Percentiles rank a stretch among this genome's conserved stretches.
Evolutionary conservation across 2,888 invertebrate species (phyloP).

Genomic region (Notodonta dromedarius): DNA sequence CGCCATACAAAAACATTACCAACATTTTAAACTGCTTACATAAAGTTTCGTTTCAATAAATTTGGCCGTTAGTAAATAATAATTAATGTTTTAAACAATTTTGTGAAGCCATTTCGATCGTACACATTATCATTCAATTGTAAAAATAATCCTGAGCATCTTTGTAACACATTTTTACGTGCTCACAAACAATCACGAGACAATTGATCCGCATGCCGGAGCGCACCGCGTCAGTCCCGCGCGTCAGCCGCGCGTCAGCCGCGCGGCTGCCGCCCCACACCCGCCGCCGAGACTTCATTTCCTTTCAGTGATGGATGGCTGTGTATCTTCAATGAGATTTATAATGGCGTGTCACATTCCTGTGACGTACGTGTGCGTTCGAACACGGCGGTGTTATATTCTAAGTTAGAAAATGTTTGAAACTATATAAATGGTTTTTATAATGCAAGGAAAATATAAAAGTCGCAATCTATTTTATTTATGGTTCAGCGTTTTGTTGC

Average conservation of each 20-base stretch:
- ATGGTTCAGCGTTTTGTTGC: too few relatives aligned
- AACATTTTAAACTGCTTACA: too few relatives aligned
- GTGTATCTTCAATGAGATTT: constrained; percentile 81
- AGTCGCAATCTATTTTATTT: background rate
- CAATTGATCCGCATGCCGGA: background rate
- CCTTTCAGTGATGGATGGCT: constrained; percentile 79
- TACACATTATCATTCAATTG: too few relatives aligned
- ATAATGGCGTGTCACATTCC: constrained; percentile 79
- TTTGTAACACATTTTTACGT: background rate
- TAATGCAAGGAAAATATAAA: background rate
- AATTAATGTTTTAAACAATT: too few relatives aligned
- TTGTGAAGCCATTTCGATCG: too few relatives aligned
- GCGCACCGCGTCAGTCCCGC: background rate
- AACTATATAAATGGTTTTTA: background rate
- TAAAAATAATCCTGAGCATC: background rate
- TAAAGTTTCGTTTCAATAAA: too few relatives aligned
- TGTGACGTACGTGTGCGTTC: constrained; percentile 50
- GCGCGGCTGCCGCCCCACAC: constrained; percentile 21
- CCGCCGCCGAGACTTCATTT: constrained; percentile 72
- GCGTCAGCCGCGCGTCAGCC: background rate
- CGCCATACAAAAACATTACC: too few relatives aligned
- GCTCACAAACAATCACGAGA: background rate
- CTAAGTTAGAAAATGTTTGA: constrained; percentile 6
- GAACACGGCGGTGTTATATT: constrained; percentile 44
- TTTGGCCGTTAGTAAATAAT: too few relatives aligned